Base-by-base conservation (phyloP, 2,797 vertebrate species). In the Phoxinus dragarum region DNA sequence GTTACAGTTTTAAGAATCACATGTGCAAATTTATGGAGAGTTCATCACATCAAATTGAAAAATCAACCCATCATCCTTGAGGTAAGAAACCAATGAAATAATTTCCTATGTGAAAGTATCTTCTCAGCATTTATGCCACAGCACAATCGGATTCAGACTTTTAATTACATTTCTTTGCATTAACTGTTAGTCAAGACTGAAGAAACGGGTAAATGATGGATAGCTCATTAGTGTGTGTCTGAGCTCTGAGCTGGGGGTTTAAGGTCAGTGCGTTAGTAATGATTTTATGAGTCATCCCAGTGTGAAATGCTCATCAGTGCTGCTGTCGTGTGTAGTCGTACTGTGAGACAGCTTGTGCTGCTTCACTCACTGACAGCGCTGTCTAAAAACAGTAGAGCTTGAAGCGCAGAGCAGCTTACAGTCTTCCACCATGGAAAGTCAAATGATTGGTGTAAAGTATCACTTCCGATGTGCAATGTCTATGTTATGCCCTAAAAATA, bases 201-300 rank as follows among this genome's bases (percentile, higher is more conserved):
- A 78, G 73, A 81, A 74, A 86, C 7, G 31, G 64, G 54, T 56
- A 84, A 82, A 68, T 76, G 69, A 89, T 67, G 84, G 85, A 86
- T 69, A 73, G 59, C 71, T 84, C 23, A 83, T 82, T 83, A 80
- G 49, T 76, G 52, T 59, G 49, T 11, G 61, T 73, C 87, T 81
- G 75, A 52, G 68, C 67, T 81, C 31, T 19, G 66, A 81, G 86
- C 86, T 34, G 40, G 54, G 64, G 69, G 72, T 42, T 81, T 67
- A 36, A 38, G 52, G 74, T 80, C 82, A 74, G 59, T 8, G n/a
- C 75, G 4, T 86, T 17, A 68, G 59, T 86, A 85, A 71, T 66
- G 74, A 87, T 56, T 64, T 61, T 49, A 80, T 80, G 86, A 81
- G 82, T 88, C 85, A 86, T 83, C 75, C 17, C 59, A 23, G 79